Base-by-base conservation (phyloP, 2,113 vertebrate species). In the Colistium nudipinnis region DNA sequence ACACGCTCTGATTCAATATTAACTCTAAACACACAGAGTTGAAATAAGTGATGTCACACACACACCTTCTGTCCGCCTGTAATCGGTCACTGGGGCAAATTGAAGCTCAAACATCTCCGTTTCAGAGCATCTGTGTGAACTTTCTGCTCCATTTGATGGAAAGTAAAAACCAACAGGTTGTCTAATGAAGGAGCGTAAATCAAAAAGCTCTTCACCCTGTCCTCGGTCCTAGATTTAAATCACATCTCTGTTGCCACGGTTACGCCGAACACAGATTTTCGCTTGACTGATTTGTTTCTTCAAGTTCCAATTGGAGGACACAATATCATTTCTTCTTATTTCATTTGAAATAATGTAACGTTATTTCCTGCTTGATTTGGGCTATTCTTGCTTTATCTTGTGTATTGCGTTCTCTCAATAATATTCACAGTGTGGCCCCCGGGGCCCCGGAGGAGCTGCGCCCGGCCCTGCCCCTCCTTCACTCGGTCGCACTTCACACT, bases 21-120 rank as follows among this genome's bases (percentile, higher is more conserved):
- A 83, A 83, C 82, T 20, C 72, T 79, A 19, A 86, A 85, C 81
- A 78, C 63, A 82, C 82, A 82, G 74, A 78, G 0, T 6, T 65
- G 61, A 31, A 65, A 48, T 59, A 57, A 65, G 63, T 24, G 4
- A 54, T 7, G 52, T 35, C 13, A 35, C 30, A 36, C 19, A 57
- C 73, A 27, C 44, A 22, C 44, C 2, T 1, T 7, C 44, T 19
- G 10, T 3, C 52, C 24, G 56, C 48, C 51, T 53, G 36, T 31
- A 33, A 62, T 44, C 36, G 17, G 7, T 76, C 80, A 51, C 27
- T 19, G 5, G 43, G 52, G 13, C 28, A 25, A 73, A 63, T 61
- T 36, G 28, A 36, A 80, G 38, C 64, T 82, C 65, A 85, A 87
- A 83, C 67, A 78, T 62, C 72, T 77, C 17, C 70, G 75, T 73